Evolutionary conservation across 2,888 invertebrate species (phyloP).

Genomic region (Melieria picta): DNA sequence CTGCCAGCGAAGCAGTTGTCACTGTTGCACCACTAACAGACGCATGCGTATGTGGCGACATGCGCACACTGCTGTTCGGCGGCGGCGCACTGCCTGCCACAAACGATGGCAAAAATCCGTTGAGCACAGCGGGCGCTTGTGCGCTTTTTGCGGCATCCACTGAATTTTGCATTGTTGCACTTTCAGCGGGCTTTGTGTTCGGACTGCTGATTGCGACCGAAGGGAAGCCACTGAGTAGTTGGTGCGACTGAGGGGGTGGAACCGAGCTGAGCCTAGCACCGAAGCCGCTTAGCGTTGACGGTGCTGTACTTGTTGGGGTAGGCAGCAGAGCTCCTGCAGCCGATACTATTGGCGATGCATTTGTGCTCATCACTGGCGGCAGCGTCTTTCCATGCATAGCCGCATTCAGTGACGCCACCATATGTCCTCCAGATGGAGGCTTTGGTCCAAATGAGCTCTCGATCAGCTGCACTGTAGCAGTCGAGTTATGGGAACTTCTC

Average conservation of each 20-base stretch:
- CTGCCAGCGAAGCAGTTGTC: constrained; percentile 26
- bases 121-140: constrained; percentile 38
- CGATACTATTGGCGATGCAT: constrained; percentile 20
- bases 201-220: constrained; percentile 34
- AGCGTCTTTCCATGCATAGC: constrained; percentile 15
- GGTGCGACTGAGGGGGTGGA: constrained; percentile 42
- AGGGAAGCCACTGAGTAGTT: constrained; percentile 36
- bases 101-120: constrained; percentile 44
- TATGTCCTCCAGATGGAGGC: constrained; percentile 36
- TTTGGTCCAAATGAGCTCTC: constrained; percentile 42
- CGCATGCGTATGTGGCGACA: constrained; percentile 41
- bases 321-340: constrained; percentile 12
- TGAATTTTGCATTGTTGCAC: constrained; percentile 27
- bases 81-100: constrained; percentile 39
- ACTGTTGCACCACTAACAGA: constrained; percentile 9
- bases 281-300: not conserved
- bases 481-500: constrained; percentile 44
- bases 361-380: constrained; percentile 35
- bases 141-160: constrained; percentile 27
- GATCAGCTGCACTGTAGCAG: constrained; percentile 22
- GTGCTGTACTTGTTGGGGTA: constrained; percentile 7
- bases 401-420: constrained; percentile 16
- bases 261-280: constrained; percentile 53
- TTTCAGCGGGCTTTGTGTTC: constrained; percentile 27
- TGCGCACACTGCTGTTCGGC: constrained; percentile 40